phyloP scores from a whole-genome alignment of 2,888 invertebrate species.

The Tanytarsus gracilentus region DNA sequence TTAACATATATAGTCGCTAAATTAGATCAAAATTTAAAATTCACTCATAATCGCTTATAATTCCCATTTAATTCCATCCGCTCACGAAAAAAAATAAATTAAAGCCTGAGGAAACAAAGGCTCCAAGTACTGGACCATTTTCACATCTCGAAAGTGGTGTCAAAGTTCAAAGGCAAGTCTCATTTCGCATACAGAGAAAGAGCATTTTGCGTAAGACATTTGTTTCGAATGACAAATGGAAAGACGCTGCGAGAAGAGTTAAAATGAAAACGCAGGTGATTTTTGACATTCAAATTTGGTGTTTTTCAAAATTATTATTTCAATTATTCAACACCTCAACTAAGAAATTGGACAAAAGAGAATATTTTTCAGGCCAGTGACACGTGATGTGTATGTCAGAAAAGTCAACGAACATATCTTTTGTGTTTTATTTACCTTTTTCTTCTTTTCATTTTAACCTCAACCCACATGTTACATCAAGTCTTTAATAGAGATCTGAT shows the following conservation, averaged over 20 bases:
- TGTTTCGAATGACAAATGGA: conserved; percentile 52
- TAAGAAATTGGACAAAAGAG: neutral
- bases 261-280: conserved; percentile 52
- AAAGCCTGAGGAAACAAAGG: conserved; percentile 48
- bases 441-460: neutral
- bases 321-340: neutral
- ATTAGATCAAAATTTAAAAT: neutral
- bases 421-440: neutral
- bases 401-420: conserved; percentile 18
- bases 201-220: conserved; percentile 44
- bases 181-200: conserved; percentile 53
- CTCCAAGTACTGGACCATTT: conserved; percentile 48
- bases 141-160: conserved; percentile 57
- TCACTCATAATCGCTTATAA: neutral
- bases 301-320: neutral
- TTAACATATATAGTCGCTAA: neutral
- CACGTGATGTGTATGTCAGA: too few species aligned
- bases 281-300: neutral
- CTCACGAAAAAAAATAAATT: conserved; percentile 3
- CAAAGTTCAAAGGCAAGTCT: conserved; percentile 56
- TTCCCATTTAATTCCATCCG: neutral
- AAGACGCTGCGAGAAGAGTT: conserved; percentile 62
- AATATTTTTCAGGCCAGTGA: conserved; percentile 3
- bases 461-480: neutral
- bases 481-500: neutral